A percentile compares a stretch with the other conserved stretches of the same genome.
phyloP scores from a whole-genome alignment of 2,888 invertebrate species.

The Stenchaetothrips biformis region DNA sequence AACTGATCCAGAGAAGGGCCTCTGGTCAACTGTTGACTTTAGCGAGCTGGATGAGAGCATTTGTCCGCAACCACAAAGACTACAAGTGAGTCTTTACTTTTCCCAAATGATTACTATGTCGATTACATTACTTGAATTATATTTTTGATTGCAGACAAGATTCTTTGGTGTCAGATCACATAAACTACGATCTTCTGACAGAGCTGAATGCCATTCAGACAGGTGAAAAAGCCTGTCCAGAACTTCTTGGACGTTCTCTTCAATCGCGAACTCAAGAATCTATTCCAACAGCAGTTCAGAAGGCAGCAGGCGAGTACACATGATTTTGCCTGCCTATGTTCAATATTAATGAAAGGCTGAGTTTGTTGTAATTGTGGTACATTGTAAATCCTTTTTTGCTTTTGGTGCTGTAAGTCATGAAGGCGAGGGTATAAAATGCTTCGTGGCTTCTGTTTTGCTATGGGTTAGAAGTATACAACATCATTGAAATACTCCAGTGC shows the following conservation, averaged over 20 bases:
- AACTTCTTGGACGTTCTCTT: conserved; percentile 61
- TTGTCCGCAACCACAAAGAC: conserved; percentile 79
- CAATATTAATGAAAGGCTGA: neutral
- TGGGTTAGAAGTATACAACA: neutral
- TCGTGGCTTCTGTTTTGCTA: neutral
- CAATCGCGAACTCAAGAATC: conserved; percentile 78
- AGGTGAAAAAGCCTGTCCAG: conserved; percentile 65
- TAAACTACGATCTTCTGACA: conserved; percentile 86
- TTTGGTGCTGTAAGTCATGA: neutral
- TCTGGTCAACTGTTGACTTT: conserved; percentile 88
- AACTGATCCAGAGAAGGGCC: conserved; percentile 81
- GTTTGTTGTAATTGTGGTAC: neutral
- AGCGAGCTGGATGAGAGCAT: conserved; percentile 90
- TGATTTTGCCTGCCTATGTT: neutral
- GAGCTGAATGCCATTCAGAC: conserved; percentile 68
- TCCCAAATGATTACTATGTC: conserved; percentile 22
- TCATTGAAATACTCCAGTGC: neutral
- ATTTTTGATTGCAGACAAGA: conserved; percentile 56
- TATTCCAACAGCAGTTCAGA: conserved; percentile 68
- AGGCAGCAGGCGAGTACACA: conserved; percentile 32
- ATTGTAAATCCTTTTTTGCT: neutral
- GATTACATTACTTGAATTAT: conserved; percentile 12
- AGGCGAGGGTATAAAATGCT: neutral
- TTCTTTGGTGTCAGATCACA: conserved; percentile 79
- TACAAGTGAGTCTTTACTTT: conserved; percentile 65